These are phyloP conservation scores for Idaea straminata DNA, from an alignment of 2,888 invertebrate species.

Conservation along the genomic window DNA sequence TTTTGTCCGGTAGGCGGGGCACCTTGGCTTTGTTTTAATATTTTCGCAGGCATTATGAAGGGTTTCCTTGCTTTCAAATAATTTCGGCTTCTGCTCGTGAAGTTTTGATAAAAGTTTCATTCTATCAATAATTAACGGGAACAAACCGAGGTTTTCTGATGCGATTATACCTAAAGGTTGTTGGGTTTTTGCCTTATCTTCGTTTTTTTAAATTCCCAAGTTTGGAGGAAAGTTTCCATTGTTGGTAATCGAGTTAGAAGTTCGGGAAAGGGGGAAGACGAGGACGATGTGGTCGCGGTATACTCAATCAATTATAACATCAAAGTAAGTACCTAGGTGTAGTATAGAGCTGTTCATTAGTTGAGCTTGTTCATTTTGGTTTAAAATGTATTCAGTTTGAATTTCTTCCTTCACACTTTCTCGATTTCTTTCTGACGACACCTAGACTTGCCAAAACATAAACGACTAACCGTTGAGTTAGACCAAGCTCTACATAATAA, in stretches of 20 bases:
- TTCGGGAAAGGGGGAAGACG: slow-evolving; percentile 42
- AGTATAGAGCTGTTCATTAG: neutral
- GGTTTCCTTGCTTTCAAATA: slow-evolving; percentile 79
- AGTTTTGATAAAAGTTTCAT: slow-evolving; percentile 81
- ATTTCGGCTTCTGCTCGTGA: slow-evolving; percentile 79
- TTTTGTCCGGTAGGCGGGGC: slow-evolving; percentile 69
- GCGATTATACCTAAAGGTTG: slow-evolving; percentile 71
- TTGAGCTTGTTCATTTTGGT: too few relatives aligned
- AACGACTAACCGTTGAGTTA: neutral
- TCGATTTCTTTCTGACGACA: neutral
- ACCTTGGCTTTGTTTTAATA: slow-evolving; percentile 81
- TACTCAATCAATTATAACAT: slow-evolving; percentile 27
- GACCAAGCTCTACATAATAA: neutral
- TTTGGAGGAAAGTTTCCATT: slow-evolving; percentile 44
- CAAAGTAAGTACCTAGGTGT: neutral
- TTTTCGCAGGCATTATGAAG: slow-evolving; percentile 80
- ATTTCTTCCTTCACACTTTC: too few relatives aligned
- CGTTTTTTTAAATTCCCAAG: slow-evolving; percentile 49
- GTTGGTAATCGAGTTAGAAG: slow-evolving; percentile 54
- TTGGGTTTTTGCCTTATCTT: slow-evolving; percentile 63
- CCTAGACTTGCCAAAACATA: neutral
- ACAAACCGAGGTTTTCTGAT: slow-evolving; percentile 69
- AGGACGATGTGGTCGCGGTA: slow-evolving; percentile 18
- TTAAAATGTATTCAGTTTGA: too few relatives aligned
- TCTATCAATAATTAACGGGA: slow-evolving; percentile 80